phyloP scores from a whole-genome alignment of 2,113 vertebrate species.

The Eublepharis macularius region DNA sequence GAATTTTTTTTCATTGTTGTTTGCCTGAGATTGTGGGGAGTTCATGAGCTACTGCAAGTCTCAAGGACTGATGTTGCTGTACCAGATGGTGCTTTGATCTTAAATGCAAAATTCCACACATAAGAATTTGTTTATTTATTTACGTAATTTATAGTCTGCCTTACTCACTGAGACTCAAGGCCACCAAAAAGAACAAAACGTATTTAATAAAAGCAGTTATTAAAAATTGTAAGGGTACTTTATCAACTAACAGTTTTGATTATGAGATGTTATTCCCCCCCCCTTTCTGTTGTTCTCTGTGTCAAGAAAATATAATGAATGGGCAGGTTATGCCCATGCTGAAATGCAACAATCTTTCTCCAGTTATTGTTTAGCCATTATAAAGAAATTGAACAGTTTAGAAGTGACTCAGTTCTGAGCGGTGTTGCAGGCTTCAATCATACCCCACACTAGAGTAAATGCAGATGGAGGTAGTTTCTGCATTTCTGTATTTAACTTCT shows the following conservation, averaged over 20 bases:
- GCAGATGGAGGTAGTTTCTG: not conserved
- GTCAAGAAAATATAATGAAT: not conserved
- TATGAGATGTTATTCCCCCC: not conserved
- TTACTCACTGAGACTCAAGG: too few relatives aligned
- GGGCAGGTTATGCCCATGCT: not conserved
- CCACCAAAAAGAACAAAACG: not conserved
- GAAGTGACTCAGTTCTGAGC: not conserved
- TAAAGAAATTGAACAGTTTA: not conserved
- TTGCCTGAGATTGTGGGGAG: not conserved
- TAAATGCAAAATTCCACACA: not conserved
- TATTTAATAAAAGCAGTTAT: not conserved
- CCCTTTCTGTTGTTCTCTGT: not conserved
- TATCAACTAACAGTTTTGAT: not conserved
- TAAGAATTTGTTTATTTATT: too few relatives aligned
- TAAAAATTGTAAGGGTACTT: not conserved
- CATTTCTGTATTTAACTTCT: not conserved
- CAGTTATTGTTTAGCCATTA: not conserved
- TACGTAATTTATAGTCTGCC: too few relatives aligned
- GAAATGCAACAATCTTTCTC: not conserved
- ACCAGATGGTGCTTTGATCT: not conserved
- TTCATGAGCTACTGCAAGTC: not conserved
- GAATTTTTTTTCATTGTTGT: too few relatives aligned
- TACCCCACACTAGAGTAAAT: too few relatives aligned
- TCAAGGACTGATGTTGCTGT: not conserved
- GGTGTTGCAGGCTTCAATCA: not conserved